A percentile compares a stretch with the other conserved stretches of the same genome.
Conservation (phyloP, 2,797 vertebrate species). For the Megalops cyprinoides region DNA sequence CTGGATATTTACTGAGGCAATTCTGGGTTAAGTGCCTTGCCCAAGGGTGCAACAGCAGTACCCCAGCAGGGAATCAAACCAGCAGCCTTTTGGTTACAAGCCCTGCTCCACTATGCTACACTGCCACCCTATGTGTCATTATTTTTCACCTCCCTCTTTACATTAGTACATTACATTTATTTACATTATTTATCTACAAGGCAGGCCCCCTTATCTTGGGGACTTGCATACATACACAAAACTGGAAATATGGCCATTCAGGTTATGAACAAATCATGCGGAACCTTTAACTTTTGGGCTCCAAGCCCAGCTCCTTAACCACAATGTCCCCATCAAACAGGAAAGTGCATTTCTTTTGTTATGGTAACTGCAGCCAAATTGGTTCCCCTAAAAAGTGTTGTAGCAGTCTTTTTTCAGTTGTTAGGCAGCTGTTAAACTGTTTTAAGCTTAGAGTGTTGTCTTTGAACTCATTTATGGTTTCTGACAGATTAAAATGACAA, state of each 20-base stretch:
- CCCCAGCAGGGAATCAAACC: no score
- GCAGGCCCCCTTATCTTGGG: no score
- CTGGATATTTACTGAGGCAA: neutral
- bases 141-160: no score
- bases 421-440: neutral
- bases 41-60: no score
- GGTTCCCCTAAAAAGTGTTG: neutral
- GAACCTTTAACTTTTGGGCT: no score
- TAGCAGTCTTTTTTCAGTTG: neutral
- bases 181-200: no score
- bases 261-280: neutral
- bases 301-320: neutral
- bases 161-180: no score
- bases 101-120: no score
- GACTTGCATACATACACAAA: no score
- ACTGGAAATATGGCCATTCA: neutral
- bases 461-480: neutral
- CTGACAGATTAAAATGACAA: conserved; percentile 14
- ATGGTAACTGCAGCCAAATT: neutral
- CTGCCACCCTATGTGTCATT: no score
- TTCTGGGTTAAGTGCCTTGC: no score
- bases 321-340: neutral
- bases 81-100: no score
- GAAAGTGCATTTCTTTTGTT: neutral
- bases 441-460: neutral